Evolutionary conservation across 2,113 vertebrate species (phyloP), one percentile per base, ranked within the genome.

Genomic region (Acrocephalus kingi): DNA sequence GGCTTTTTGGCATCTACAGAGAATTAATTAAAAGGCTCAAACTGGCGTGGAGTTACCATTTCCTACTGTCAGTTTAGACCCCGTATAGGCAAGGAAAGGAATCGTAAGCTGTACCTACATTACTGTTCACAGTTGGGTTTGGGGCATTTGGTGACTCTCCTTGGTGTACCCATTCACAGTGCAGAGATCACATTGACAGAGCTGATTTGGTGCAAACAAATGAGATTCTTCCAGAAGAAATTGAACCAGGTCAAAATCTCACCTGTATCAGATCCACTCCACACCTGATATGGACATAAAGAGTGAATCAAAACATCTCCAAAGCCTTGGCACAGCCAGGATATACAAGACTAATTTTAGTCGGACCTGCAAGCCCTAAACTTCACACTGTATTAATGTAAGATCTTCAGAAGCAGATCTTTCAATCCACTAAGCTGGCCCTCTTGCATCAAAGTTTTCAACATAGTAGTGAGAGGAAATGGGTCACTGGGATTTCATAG

Each of bases 21-120:
- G 41, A 84, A 81, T 67, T 87, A 85, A 91, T 83, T 93, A 74
- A 86, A 88, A 93, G 52, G 9, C 51, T 87, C 51, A 67, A 28
- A 66, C 4, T 54, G 45, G 46, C 37, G 15, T 25, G 58, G 43
- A 78, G 56, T 84, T 61, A 52, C 7, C 18, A 72, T 84, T 94
- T 91, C 39, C n/a, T 84, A 10, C 61, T 69, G 41, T 77, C 43
- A 80, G 25, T 51, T 90, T 67, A 71, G 59, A 67, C 43, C 89
- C 43, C 9, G 30, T 17, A 18, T 14, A 63, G 64, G 17, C 1
- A 5, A 91, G 35, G 16, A 76, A 27, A 91, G 8, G 17, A 74
- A 31, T 62, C 27, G 18, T 22, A 22, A 23, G 7, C 30, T 91
- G 27, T 49, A 66, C 9, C 10, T 80, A 28, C 23, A 22, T 16